Evolutionary conservation across 2,113 vertebrate genomes (phyloP).

Genomic region (Bubalus kerabau): DNA sequence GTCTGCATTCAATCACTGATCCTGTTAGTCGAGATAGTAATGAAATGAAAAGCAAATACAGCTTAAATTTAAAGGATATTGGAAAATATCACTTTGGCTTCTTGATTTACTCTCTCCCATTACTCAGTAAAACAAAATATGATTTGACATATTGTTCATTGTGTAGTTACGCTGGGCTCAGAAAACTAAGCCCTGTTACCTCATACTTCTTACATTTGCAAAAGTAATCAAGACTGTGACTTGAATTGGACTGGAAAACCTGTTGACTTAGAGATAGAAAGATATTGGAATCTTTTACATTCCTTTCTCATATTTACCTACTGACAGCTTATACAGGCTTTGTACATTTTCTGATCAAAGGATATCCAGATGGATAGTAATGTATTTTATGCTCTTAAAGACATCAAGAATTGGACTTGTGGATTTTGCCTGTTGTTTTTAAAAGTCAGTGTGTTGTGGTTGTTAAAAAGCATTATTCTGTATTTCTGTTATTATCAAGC

Average conservation of each 20-base stretch:
- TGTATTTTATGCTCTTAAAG: background rate
- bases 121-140: slow-evolving; percentile 28
- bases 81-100: slow-evolving; percentile 6
- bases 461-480: background rate
- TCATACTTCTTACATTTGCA: slow-evolving; percentile 39
- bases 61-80: slow-evolving; percentile 4
- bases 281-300: background rate
- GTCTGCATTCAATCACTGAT: background rate
- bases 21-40: slow-evolving; percentile 32
- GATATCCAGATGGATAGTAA: background rate
- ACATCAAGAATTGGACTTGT: background rate
- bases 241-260: slow-evolving; percentile 38
- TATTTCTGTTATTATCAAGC: background rate
- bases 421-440: background rate
- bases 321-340: background rate
- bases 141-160: slow-evolving; percentile 31
- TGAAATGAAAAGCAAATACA: slow-evolving; percentile 8
- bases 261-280: slow-evolving; percentile 42
- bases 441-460: background rate
- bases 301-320: background rate
- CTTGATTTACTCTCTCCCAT: slow-evolving; percentile 6
- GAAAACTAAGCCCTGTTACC: background rate
- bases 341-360: background rate
- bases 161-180: background rate
- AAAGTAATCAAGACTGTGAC: slow-evolving; percentile 38